A percentile compares a stretch with the other conserved stretches of the same genome.
Conservation (phyloP, 1,140 invertebrate genomes). For the Nomia melanderi region DNA sequence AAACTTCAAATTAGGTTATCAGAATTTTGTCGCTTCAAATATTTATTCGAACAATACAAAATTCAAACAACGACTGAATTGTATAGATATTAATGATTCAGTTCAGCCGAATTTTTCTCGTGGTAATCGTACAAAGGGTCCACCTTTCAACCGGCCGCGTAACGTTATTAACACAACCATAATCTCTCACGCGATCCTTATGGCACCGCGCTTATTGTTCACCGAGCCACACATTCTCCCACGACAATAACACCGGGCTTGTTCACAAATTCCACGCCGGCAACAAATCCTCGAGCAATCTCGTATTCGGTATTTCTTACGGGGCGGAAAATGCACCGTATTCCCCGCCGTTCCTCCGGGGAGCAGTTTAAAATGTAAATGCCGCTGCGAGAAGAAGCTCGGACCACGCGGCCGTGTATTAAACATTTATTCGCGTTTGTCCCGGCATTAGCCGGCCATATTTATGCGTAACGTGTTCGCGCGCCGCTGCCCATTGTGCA, state of each 20-base stretch:
- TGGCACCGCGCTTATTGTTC: background rate
- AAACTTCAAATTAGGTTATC: too few relatives aligned
- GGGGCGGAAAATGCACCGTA: background rate
- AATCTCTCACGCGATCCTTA: constrained; percentile 18
- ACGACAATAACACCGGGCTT: constrained; percentile 14
- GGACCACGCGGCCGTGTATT: background rate
- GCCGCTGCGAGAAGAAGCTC: background rate
- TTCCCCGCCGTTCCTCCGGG: too few relatives aligned
- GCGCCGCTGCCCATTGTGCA: too few relatives aligned
- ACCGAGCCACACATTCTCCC: background rate
- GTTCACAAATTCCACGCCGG: constrained; percentile 24
- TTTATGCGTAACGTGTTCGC: too few relatives aligned
- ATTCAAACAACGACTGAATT: too few relatives aligned
- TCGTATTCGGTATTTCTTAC: constrained; percentile 23
- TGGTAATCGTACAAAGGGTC: too few relatives aligned
- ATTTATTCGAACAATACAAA: too few relatives aligned
- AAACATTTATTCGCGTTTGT: constrained; percentile 36
- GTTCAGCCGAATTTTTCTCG: too few relatives aligned
- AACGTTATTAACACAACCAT: constrained; percentile 1
- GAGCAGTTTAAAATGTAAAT: constrained; percentile 33
- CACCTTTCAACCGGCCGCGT: too few relatives aligned
- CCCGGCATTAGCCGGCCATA: constrained; percentile 16
- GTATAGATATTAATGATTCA: too few relatives aligned
- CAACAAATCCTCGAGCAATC: constrained; percentile 35
- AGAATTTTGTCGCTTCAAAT: too few relatives aligned